Base-by-base conservation (phyloP, 1,140 invertebrate species). In the Penaeus japonicus region DNA sequence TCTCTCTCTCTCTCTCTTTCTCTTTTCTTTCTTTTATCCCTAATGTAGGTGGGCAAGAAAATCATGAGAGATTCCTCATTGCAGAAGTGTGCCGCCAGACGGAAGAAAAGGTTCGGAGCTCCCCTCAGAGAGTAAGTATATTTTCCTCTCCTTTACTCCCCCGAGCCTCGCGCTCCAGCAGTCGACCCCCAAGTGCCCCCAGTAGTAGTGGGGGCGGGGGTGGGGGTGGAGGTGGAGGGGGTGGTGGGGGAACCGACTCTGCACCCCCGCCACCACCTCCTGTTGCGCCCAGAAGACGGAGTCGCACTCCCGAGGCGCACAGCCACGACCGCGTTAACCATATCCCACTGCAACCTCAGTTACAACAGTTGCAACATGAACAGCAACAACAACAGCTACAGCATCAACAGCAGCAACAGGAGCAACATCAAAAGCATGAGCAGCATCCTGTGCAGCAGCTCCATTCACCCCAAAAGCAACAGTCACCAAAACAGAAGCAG, bases 31-130 rank as follows among this genome's bases (percentile, higher is more conserved):
- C 18, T 65, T 24, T 55, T 22, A 27, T 20, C 7, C 32, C 17
- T 22, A 70, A 27, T 70, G 12, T 30, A 47, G 10, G 15, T 4
- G 47, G 47, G 27, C 27, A 65, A 65, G 27, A 65, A 47, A 47
- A 47, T 47, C 39, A 79, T 22, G 4, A 39, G 24, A 17, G 10
- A 3, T 47, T 24, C 62, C 79, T 17, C 62, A 30, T 95, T 93
- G 93, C 94, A 87, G 92, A 93, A 73, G 93, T 95, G 54, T 92
- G 87, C 57, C 90, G 89, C 59, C 88, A 89, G 35, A 90, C 83
- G 75, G 91, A 92, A 62, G 85, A 77, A 24, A 90, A 88, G 55
- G 84, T 83, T 54, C 79, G 84, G 39, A 90, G 86, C 82, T 90
- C 88, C 24, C 90, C 90, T 10, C 88, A 89, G 55, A 90, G 88